Evolutionary conservation across 2,888 invertebrate species (phyloP).

Genomic region (Conops quadrifasciatus): DNA sequence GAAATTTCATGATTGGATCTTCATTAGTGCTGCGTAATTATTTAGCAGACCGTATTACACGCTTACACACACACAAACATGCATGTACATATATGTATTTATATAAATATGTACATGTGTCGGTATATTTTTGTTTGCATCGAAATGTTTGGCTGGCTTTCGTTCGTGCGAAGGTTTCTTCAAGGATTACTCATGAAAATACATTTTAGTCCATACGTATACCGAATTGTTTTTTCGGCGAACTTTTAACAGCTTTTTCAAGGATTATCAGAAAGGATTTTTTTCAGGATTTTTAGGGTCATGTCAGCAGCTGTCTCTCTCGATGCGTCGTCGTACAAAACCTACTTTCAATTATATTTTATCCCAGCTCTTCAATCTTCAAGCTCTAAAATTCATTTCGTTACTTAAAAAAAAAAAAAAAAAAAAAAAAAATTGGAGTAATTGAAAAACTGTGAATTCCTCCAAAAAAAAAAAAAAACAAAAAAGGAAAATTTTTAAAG

Average conservation of each 20-base stretch:
- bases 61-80: background rate
- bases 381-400: too few species aligned
- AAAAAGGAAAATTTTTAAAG: too few species aligned
- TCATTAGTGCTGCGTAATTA: conserved; percentile 36
- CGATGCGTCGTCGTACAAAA: conserved; percentile 18
- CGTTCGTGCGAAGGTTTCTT: conserved; percentile 4
- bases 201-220: background rate
- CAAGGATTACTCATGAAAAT: conserved; percentile 5
- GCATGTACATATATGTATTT: background rate
- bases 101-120: too few species aligned
- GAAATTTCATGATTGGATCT: conserved; percentile 31
- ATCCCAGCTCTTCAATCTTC: background rate
- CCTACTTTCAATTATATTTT: conserved; percentile 28
- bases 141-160: conserved; percentile 12
- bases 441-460: background rate
- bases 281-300: conserved; percentile 22
- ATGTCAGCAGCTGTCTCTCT: conserved; percentile 26
- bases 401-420: background rate
- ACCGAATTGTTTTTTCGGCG: background rate
- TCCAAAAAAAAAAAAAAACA: background rate
- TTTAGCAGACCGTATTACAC: conserved; percentile 27
- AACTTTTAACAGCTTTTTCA: conserved; percentile 21
- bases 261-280: conserved; percentile 19
- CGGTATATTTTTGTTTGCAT: background rate
- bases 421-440: background rate